A percentile compares a stretch with the other conserved stretches of the same genome.
Conservation (phyloP, 1,140 invertebrate species). For the Teleogryllus occipitalis region DNA sequence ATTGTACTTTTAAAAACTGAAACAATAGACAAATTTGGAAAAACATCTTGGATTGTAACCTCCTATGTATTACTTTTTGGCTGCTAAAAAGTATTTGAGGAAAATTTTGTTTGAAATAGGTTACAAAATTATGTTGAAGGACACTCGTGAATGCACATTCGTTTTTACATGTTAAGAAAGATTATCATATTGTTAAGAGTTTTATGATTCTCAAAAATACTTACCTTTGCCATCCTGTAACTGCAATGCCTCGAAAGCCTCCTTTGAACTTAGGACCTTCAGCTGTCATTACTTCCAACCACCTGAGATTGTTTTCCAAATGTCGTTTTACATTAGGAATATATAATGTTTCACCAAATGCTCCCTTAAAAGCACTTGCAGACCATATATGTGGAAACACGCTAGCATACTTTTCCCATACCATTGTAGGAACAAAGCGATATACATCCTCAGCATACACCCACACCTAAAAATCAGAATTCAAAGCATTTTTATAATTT, state of each 20-base stretch:
- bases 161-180: too few relatives aligned
- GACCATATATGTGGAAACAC: slow-evolving; percentile 86
- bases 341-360: slow-evolving; percentile 69
- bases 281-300: slow-evolving; percentile 55
- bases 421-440: slow-evolving; percentile 42
- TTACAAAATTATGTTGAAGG: too few relatives aligned
- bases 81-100: too few relatives aligned
- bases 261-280: slow-evolving; percentile 45
- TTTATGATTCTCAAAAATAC: not conserved
- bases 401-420: slow-evolving; percentile 73
- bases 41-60: too few relatives aligned
- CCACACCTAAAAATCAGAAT: slow-evolving; percentile 37
- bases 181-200: too few relatives aligned
- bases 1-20: too few relatives aligned
- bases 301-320: slow-evolving; percentile 62
- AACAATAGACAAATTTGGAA: too few relatives aligned
- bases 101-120: too few relatives aligned
- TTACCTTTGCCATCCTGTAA: slow-evolving; percentile 63
- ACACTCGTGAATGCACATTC: too few relatives aligned
- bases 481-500: too few relatives aligned
- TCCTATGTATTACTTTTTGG: too few relatives aligned
- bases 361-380: slow-evolving; percentile 87
- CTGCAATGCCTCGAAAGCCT: slow-evolving; percentile 49
- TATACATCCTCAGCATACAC: slow-evolving; percentile 49
- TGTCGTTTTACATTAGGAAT: slow-evolving; percentile 53